Conservation (phyloP, 1,140 invertebrate genomes). For the Nasonia longicornis region DNA sequence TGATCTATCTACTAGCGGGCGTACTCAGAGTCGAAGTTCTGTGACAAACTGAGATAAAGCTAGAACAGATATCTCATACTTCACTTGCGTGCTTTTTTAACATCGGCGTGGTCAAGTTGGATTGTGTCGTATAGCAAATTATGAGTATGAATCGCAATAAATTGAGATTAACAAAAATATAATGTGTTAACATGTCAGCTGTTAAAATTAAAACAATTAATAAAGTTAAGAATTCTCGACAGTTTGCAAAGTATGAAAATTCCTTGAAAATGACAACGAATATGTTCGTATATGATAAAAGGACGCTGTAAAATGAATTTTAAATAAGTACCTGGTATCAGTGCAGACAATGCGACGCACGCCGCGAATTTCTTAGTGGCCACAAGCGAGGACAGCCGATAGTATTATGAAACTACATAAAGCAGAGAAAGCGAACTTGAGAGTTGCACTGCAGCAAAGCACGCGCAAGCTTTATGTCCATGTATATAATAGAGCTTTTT, state of each 20-base stretch:
- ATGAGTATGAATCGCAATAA: too few species aligned
- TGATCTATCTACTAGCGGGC: too few species aligned
- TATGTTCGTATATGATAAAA: not conserved
- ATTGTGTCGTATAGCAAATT: too few species aligned
- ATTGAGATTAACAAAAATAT: too few species aligned
- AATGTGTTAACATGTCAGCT: too few species aligned
- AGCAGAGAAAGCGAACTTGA: slow-evolving; percentile 27
- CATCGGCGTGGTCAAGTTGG: too few species aligned
- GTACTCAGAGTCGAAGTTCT: too few species aligned
- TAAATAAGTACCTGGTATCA: slow-evolving; percentile 18
- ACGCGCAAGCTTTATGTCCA: slow-evolving; percentile 27
- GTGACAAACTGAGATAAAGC: too few species aligned
- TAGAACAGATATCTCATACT: too few species aligned
- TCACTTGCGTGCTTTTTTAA: too few species aligned
- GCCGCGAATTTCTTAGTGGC: slow-evolving; percentile 6
- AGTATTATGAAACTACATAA: not conserved
- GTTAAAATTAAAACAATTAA: too few species aligned
- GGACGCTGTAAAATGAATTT: not conserved
- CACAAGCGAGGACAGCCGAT: not conserved
- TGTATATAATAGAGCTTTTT: slow-evolving; percentile 37
- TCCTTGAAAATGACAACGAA: too few species aligned
- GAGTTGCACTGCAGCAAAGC: slow-evolving; percentile 37
- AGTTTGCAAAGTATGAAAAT: not conserved
- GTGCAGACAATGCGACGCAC: slow-evolving; percentile 5
- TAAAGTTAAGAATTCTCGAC: not conserved